phyloP scores from a whole-genome alignment of 2,888 invertebrate genomes.

The Synanthedon andrenaeformis region DNA sequence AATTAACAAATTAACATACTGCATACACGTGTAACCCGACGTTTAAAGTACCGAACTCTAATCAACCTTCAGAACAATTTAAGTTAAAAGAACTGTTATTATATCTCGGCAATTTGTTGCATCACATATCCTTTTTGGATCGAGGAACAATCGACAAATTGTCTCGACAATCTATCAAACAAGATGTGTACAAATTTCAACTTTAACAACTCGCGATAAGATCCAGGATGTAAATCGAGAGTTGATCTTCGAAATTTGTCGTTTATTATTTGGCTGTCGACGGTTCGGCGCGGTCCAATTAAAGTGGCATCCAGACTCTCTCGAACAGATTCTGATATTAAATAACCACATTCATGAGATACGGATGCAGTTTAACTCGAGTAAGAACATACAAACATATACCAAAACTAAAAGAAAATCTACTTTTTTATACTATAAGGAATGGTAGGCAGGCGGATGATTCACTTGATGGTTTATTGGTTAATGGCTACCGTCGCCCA shows the following conservation, averaged over 20 bases:
- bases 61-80: conserved; percentile 11
- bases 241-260: background rate
- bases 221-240: conserved; percentile 5
- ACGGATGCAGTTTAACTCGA: conserved; percentile 4
- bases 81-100: conserved; percentile 15
- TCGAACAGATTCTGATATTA: conserved; percentile 22
- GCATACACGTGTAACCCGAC: background rate
- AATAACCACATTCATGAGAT: too few species aligned
- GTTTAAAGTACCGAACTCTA: background rate
- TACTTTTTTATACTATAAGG: too few species aligned
- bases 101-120: conserved; percentile 21
- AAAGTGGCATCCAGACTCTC: conserved; percentile 27
- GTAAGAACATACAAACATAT: background rate
- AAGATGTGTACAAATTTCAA: conserved; percentile 7
- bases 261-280: conserved; percentile 30
- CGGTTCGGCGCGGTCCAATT: conserved; percentile 32
- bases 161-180: background rate
- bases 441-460: too few species aligned
- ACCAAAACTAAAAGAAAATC: too few species aligned
- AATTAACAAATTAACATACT: too few species aligned
- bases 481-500: too few species aligned
- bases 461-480: too few species aligned
- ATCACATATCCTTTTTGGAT: conserved; percentile 5
- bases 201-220: conserved; percentile 9
- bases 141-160: background rate